phyloP scores from a whole-genome alignment of 2,888 invertebrate genomes.

The Galeruca laticollis region DNA sequence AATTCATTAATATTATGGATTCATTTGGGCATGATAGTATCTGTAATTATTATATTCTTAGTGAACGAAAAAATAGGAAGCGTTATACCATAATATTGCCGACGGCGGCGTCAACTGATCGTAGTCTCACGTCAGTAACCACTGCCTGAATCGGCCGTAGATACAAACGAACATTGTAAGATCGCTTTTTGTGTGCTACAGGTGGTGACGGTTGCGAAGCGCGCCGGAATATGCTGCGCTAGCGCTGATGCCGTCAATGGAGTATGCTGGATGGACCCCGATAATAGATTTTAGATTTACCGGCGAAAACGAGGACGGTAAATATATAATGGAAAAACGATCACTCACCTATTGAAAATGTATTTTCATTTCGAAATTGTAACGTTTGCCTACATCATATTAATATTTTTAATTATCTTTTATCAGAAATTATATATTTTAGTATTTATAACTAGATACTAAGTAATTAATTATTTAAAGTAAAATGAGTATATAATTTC shows the following conservation, averaged over 20 bases:
- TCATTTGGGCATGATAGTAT: constrained; percentile 1
- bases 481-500: too few species aligned
- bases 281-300: not conserved
- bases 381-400: too few species aligned
- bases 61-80: too few species aligned
- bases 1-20: not conserved
- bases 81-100: constrained; percentile 1
- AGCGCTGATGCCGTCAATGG: constrained; percentile 11
- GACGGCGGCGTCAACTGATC: not conserved
- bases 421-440: too few species aligned
- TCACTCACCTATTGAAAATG: not conserved
- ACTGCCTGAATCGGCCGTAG: not conserved
- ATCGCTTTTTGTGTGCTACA: not conserved
- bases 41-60: too few species aligned
- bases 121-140: constrained; percentile 3
- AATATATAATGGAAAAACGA: not conserved
- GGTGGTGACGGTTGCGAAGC: constrained; percentile 5
- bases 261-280: constrained; percentile 4
- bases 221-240: not conserved
- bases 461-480: too few species aligned
- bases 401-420: too few species aligned
- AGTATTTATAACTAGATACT: too few species aligned
- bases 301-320: not conserved
- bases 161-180: constrained; percentile 7
- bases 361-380: too few species aligned